Conservation (phyloP, 2,888 invertebrate species). For the Stratiomys singularior region DNA sequence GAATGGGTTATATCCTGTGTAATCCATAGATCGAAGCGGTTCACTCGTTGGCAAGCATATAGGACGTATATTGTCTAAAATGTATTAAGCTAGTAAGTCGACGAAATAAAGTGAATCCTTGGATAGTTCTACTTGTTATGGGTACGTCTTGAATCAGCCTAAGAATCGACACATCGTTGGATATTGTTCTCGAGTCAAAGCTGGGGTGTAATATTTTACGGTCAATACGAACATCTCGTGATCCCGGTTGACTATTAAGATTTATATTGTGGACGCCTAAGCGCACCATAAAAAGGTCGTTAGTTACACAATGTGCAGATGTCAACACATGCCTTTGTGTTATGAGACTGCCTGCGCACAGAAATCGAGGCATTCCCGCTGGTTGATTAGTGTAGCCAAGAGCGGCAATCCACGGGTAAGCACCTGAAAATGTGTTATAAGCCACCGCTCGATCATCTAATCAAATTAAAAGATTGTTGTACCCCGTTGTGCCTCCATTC, state of each 20-base stretch:
- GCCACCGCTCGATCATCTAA: neutral
- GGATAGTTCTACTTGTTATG: slow-evolving; percentile 59
- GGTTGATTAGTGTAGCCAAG: slow-evolving; percentile 74
- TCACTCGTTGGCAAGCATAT: slow-evolving; percentile 78
- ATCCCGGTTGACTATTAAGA: slow-evolving; percentile 64
- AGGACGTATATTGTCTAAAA: slow-evolving; percentile 74
- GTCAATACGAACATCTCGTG: slow-evolving; percentile 70
- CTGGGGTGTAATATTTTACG: slow-evolving; percentile 73
- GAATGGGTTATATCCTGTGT: slow-evolving; percentile 72
- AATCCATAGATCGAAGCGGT: slow-evolving; percentile 67
- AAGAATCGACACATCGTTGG: slow-evolving; percentile 84
- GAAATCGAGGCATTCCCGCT: slow-evolving; percentile 68
- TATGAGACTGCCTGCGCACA: slow-evolving; percentile 81
- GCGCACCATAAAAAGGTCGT: slow-evolving; percentile 69
- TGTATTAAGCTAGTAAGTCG: no score
- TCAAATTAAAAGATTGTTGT: neutral
- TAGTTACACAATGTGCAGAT: slow-evolving; percentile 69
- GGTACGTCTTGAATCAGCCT: slow-evolving; percentile 66
- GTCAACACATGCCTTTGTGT: slow-evolving; percentile 76
- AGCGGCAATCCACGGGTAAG: slow-evolving; percentile 88
- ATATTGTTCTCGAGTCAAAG: slow-evolving; percentile 72
- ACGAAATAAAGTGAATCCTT: no score
- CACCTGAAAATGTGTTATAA: slow-evolving; percentile 64
- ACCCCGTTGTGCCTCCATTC: slow-evolving; percentile 59
- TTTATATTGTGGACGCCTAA: slow-evolving; percentile 82